phyloP scores from a whole-genome alignment of 2,888 invertebrate species.

The Quadroppia sp. region DNA sequence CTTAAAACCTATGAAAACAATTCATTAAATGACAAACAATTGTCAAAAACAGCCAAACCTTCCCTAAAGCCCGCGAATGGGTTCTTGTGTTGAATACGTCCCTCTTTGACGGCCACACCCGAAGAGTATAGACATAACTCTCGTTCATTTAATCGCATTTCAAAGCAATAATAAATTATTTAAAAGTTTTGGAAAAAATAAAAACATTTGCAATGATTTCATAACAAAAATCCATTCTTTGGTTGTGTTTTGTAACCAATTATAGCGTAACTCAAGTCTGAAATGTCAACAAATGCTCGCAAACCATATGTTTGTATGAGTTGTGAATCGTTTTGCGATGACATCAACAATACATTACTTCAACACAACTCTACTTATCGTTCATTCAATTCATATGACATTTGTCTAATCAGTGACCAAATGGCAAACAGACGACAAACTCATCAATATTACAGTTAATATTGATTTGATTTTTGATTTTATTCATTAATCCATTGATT shows the following conservation, averaged over 20 bases:
- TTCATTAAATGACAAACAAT: not conserved
- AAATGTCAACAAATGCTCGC: not conserved
- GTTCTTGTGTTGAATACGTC: constrained; percentile 66
- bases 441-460: not conserved
- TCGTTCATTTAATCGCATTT: not conserved
- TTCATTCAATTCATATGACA: no score
- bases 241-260: no score
- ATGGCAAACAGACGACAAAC: constrained; percentile 11
- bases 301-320: not conserved
- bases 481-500: not conserved
- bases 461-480: not conserved
- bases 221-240: no score
- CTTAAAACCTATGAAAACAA: constrained; percentile 63
- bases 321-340: no score
- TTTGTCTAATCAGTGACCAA: no score
- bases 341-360: constrained; percentile 13
- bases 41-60: no score
- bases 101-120: constrained; percentile 61
- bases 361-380: not conserved
- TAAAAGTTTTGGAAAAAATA: no score
- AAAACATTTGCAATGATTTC: no score
- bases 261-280: no score
- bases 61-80: constrained; percentile 47
- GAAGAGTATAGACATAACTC: not conserved
- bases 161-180: no score